phyloP scores from a whole-genome alignment of 2,888 invertebrate species.

The Lithosia quadra region DNA sequence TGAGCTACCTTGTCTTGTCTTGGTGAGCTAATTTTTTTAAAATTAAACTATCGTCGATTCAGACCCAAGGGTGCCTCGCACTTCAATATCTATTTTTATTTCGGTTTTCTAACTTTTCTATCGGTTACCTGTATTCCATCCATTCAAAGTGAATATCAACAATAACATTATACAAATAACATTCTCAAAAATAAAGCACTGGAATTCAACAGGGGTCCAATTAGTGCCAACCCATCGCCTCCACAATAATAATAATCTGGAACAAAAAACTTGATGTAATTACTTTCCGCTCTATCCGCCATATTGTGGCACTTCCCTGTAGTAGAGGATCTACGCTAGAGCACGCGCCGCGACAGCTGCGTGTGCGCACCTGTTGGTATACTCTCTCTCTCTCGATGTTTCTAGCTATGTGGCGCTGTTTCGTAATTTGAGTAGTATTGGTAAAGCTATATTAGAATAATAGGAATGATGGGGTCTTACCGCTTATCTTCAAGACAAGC shows the following conservation, averaged over 20 bases:
- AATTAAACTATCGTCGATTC: too few relatives aligned
- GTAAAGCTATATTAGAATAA: background rate
- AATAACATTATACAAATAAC: background rate
- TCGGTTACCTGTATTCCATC: too few relatives aligned
- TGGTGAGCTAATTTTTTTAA: too few relatives aligned
- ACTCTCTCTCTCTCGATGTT: conserved; percentile 3
- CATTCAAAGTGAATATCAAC: background rate
- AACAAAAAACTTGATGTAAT: conserved; percentile 31
- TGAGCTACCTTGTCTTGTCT: too few relatives aligned
- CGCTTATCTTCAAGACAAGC: background rate
- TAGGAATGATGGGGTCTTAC: background rate
- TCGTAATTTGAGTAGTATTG: conserved; percentile 6
- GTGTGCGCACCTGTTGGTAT: conserved; percentile 56
- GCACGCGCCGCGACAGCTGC: conserved; percentile 66
- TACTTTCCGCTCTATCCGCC: conserved; percentile 49
- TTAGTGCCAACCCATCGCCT: conserved; percentile 18
- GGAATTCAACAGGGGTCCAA: background rate
- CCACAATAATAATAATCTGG: conserved; percentile 1
- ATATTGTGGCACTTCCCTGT: conserved; percentile 39
- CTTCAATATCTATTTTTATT: too few relatives aligned
- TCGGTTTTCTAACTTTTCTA: too few relatives aligned
- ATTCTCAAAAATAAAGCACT: background rate
- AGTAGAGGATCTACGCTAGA: conserved; percentile 60
- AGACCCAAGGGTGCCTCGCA: too few relatives aligned
- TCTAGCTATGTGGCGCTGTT: background rate